These are phyloP conservation scores for Nanorana parkeri DNA, from an alignment of 2,113 vertebrate species.

Conservation along the genomic window DNA sequence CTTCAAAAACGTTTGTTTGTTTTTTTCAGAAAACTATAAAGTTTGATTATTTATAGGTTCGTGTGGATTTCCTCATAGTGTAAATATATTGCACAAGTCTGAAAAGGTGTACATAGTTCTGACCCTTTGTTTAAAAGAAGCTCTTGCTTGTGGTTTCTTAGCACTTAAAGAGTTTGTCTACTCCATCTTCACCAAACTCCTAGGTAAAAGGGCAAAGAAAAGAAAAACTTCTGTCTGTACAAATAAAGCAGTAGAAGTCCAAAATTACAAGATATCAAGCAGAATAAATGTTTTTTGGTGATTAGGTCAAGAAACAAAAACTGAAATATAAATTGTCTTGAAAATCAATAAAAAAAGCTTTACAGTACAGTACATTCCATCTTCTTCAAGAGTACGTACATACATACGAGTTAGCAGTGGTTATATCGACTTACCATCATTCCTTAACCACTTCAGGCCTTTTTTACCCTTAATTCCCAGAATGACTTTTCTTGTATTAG, in stretches of 20 bases:
- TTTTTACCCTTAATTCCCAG: too few relatives aligned
- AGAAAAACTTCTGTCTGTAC: background rate
- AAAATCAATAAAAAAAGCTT: constrained; percentile 1
- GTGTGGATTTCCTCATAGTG: constrained; percentile 1
- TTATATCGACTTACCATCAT: too few relatives aligned
- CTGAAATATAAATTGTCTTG: background rate
- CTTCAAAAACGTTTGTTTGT: too few relatives aligned
- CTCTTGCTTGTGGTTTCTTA: background rate
- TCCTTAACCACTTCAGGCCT: too few relatives aligned
- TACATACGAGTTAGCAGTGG: too few relatives aligned
- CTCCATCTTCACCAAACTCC: constrained; percentile 28
- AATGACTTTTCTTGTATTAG: too few relatives aligned
- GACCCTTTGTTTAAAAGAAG: constrained; percentile 43
- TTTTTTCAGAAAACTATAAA: too few relatives aligned
- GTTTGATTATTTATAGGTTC: too few relatives aligned
- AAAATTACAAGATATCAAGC: constrained; percentile 34
- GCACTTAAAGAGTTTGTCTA: constrained; percentile 13
- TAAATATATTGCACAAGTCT: constrained; percentile 1
- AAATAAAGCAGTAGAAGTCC: constrained; percentile 10
- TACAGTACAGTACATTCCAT: too few relatives aligned
- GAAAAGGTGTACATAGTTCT: constrained; percentile 13
- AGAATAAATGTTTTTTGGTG: constrained; percentile 17
- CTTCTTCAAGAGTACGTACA: too few relatives aligned
- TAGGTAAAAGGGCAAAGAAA: constrained; percentile 27
- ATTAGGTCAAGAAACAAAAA: constrained; percentile 32